Percentiles rank a stretch among this genome's conserved stretches.
phyloP scores from a whole-genome alignment of 2,797 vertebrate species.

The Pteronotus mesoamericanus region DNA sequence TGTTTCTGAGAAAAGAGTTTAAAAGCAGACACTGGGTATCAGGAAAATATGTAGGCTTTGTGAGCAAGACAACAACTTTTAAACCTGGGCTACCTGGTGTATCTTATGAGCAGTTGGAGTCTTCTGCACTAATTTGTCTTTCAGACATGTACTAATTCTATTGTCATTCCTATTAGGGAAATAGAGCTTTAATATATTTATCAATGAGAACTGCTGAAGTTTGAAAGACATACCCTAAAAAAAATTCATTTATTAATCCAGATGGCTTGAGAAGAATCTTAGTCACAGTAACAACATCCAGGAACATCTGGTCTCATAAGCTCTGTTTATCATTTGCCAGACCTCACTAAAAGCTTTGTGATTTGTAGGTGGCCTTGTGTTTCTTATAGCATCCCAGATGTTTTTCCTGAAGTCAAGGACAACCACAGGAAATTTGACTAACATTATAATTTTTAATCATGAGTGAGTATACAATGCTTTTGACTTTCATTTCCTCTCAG shows the following conservation, averaged over 20 bases:
- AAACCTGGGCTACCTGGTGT: neutral
- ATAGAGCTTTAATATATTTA: neutral
- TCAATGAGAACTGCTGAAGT: neutral
- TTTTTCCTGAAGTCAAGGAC: slow-evolving; percentile 13
- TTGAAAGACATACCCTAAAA: neutral
- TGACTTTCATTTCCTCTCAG: slow-evolving; percentile 63
- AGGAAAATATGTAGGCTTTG: neutral
- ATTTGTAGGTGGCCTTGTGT: slow-evolving; percentile 56
- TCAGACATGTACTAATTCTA: neutral
- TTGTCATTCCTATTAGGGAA: neutral
- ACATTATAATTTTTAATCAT: slow-evolving; percentile 61
- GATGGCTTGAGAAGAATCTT: slow-evolving; percentile 1
- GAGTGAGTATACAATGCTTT: neutral
- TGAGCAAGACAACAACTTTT: neutral
- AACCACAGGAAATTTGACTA: slow-evolving; percentile 67
- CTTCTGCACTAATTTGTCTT: neutral
- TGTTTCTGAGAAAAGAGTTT: neutral
- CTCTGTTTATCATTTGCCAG: slow-evolving; percentile 57
- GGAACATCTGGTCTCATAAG: slow-evolving; percentile 58
- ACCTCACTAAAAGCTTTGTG: slow-evolving; percentile 28
- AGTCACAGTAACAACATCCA: slow-evolving; percentile 25
- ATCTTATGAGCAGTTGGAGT: neutral
- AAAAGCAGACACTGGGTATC: neutral
- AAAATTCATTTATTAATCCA: neutral
- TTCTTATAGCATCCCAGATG: slow-evolving; percentile 61